Percentiles rank a stretch among this genome's conserved stretches.
Evolutionary conservation across 2,888 invertebrate species (phyloP).

Genomic region (Abscondita cerata): DNA sequence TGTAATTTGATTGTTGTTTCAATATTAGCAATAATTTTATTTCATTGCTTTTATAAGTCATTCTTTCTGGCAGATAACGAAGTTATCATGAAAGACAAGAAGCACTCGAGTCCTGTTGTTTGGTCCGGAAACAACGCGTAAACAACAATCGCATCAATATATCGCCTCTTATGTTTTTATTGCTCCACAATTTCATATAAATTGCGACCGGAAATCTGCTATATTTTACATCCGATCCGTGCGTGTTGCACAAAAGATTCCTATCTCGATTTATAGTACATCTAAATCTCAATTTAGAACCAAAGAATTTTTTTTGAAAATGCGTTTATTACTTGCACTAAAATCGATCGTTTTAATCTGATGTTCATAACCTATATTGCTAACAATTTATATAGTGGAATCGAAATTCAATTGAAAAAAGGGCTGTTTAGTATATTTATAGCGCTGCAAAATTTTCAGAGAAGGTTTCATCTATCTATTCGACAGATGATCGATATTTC

Average conservation of each 20-base stretch:
- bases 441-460: no score
- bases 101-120: slow-evolving; percentile 16
- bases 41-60: slow-evolving; percentile 19
- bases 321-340: slow-evolving; percentile 15
- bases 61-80: slow-evolving; percentile 17
- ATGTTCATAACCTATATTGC: no score
- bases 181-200: slow-evolving; percentile 44
- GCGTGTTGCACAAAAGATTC: slow-evolving; percentile 41
- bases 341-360: no score
- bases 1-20: slow-evolving; percentile 15
- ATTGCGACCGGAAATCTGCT: slow-evolving; percentile 44
- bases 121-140: slow-evolving; percentile 37
- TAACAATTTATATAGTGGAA: not conserved
- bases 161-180: slow-evolving; percentile 41
- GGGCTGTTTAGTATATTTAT: not conserved
- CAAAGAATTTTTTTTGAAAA: slow-evolving; percentile 16
- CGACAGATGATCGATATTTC: not conserved
- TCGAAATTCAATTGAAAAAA: not conserved
- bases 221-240: slow-evolving; percentile 43
- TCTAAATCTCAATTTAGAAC: slow-evolving; percentile 27
- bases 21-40: slow-evolving; percentile 19
- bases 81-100: slow-evolving; percentile 23
- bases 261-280: slow-evolving; percentile 36
- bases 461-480: not conserved
- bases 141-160: slow-evolving; percentile 36